These are phyloP conservation scores for Drosophila willistoni DNA, from an alignment of 1,140 invertebrate species.

Conservation along the genomic window DNA sequence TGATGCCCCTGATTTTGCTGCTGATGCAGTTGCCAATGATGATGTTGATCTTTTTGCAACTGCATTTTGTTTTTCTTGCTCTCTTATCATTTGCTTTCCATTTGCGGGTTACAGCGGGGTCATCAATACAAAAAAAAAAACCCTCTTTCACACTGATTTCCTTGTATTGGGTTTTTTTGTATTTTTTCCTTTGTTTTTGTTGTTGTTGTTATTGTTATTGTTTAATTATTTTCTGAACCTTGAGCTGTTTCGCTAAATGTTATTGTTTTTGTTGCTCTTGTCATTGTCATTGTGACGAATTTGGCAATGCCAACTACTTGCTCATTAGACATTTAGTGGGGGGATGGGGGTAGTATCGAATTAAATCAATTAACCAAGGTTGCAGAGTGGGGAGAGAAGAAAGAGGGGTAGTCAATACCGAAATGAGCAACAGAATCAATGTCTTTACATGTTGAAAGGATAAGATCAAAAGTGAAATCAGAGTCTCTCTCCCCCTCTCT, in stretches of 20 bases:
- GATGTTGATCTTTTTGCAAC: neutral
- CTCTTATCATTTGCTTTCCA: constrained; percentile 6
- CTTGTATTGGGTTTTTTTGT: neutral
- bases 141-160: neutral
- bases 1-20: neutral
- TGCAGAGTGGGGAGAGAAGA: neutral
- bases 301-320: constrained; percentile 47
- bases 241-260: constrained; percentile 30
- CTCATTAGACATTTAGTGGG: neutral
- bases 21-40: neutral
- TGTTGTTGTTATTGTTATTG: constrained; percentile 25
- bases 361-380: constrained; percentile 47
- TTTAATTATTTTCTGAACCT: constrained; percentile 23
- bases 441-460: neutral
- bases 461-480: too few relatives aligned
- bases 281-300: constrained; percentile 42
- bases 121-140: constrained; percentile 2
- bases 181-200: neutral
- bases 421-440: neutral
- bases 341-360: constrained; percentile 3
- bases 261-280: neutral
- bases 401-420: neutral
- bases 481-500: too few relatives aligned
- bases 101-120: constrained; percentile 10
- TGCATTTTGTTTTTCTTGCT: neutral